These are phyloP conservation scores for Acrocephalus arundinaceus DNA, from an alignment of 2,113 vertebrate genomes.

Conservation along the genomic window DNA sequence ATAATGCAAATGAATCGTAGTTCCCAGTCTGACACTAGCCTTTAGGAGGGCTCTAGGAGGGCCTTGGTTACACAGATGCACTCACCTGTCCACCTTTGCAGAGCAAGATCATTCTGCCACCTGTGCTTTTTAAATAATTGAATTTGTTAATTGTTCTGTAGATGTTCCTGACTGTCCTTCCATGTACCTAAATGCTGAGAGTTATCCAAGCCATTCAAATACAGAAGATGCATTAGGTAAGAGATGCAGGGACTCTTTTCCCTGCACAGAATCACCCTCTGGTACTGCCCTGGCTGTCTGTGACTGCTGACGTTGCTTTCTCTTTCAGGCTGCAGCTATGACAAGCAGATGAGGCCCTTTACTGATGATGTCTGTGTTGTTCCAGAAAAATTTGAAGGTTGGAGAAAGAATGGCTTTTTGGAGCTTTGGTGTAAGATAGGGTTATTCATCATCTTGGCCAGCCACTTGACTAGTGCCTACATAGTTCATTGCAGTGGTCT, in stretches of 20 bases:
- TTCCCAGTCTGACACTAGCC: background rate
- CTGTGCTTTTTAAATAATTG: background rate
- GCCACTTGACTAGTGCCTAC: background rate
- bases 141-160: slow-evolving; percentile 47
- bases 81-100: slow-evolving; percentile 5
- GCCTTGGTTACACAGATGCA: background rate
- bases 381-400: slow-evolving; percentile 96
- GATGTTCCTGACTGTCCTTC: slow-evolving; percentile 90
- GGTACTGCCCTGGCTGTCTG: fast-evolving
- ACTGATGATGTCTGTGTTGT: slow-evolving; percentile 90
- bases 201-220: slow-evolving; percentile 76
- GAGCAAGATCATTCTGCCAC: slow-evolving; percentile 37
- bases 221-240: slow-evolving; percentile 78
- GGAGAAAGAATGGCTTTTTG: background rate
- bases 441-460: background rate
- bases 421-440: background rate
- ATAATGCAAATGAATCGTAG: background rate
- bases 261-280: background rate
- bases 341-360: slow-evolving; percentile 77
- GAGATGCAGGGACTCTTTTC: background rate
- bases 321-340: slow-evolving; percentile 86
- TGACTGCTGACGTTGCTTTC: background rate
- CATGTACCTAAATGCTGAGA: slow-evolving; percentile 83
- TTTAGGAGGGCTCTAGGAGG: background rate
- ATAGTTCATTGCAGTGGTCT: fast-evolving